Conservation (phyloP, 2,113 vertebrate genomes). For the Cyphotilapia sp. region DNA sequence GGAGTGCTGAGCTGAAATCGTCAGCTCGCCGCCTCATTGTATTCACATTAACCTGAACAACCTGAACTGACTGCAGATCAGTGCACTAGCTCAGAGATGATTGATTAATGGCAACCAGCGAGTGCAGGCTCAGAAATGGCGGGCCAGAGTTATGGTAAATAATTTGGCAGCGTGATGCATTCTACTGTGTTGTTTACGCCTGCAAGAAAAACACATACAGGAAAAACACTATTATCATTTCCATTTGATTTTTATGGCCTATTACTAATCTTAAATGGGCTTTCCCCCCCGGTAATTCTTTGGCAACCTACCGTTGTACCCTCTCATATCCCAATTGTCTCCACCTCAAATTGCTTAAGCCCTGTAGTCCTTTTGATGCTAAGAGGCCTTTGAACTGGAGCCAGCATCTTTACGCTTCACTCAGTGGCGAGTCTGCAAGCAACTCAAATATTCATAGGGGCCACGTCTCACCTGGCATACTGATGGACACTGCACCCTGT, state of each 20-base stretch:
- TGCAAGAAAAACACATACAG: neutral
- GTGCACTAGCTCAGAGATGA: neutral
- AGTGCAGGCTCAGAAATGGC: neutral
- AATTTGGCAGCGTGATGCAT: neutral
- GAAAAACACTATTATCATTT: neutral
- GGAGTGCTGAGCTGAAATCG: neutral
- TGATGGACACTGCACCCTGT: constrained; percentile 16
- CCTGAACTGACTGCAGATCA: constrained; percentile 23
- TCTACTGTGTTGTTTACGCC: neutral
- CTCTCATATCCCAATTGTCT: neutral
- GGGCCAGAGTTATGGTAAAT: neutral
- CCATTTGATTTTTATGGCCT: neutral
- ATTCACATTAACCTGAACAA: constrained; percentile 45
- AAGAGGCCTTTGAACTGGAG: constrained; percentile 59
- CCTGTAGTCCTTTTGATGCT: constrained; percentile 48
- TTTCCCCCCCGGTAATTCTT: neutral
- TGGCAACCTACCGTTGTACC: neutral
- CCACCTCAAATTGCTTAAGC: constrained; percentile 6
- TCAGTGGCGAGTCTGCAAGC: constrained; percentile 18
- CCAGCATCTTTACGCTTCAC: constrained; percentile 20
- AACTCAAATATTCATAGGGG: constrained; percentile 58
- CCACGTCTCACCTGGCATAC: constrained; percentile 39
- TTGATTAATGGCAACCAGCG: constrained; percentile 29
- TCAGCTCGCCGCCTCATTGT: constrained; percentile 7
- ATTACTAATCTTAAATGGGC: neutral